Base-by-base conservation (phyloP, 2,113 vertebrate genomes). In the Pristiophorus japonicus region DNA sequence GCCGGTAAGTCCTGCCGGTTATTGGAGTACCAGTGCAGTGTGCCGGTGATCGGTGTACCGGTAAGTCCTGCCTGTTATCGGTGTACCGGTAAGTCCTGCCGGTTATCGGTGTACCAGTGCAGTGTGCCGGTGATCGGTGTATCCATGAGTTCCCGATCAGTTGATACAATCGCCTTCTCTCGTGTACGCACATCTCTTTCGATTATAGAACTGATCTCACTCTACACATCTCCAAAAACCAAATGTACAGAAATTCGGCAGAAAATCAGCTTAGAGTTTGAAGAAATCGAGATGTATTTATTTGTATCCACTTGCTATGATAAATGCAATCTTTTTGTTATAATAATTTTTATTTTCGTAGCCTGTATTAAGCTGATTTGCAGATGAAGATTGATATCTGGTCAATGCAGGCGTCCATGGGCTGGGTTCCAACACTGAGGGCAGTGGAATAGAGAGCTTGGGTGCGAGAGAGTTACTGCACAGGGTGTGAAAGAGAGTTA, bases 281-380 rank as follows among this genome's bases (percentile, higher is more conserved):
- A 95, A 97, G 95, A 70, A 30, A 97, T 97, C 97, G 97, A 97
- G 96, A 96, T 98, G 97, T 98, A 98, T 98, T 98, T 98, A 98
- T 98, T 98, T 98, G 97, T 98, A 97, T 98, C 98, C 97, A 98
- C 98, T 98, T 97, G 97, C 63, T 97, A 97, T 98, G 97, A 97
- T 97, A 97, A 97, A 98, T 97, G 97, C 98, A 98, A 97, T 98
- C 97, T 97, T 98, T 97, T 97, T 92, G 88, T 92, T 97, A 97
- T 97, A 97, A 96, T 96, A 97, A 96, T 96, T 97, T 92, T 97
- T 97, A 97, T 97, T 96, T 97, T 97, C 66, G 27, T 94, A 94
- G 93, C 66, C 93, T 94, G 93, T 34, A 51, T 70, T 34, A 45
- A 94, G 65, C 65, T 94, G 93, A 94, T 94, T 51, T 94, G 93